Conservation (phyloP, 2,888 invertebrate species). For the Phytoseiulus persimilis region DNA sequence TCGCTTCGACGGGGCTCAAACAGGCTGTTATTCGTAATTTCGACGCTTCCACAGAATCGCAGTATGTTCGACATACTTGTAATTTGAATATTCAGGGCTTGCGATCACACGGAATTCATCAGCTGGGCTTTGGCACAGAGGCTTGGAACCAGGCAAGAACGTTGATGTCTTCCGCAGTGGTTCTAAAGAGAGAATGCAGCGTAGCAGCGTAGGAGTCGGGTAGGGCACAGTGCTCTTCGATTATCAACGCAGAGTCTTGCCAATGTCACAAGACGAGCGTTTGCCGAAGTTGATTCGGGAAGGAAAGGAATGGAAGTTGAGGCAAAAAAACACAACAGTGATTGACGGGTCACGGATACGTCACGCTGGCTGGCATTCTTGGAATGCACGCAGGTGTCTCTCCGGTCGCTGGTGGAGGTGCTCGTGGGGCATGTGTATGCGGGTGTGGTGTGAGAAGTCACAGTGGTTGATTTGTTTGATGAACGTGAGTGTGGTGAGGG, state of each 20-base stretch:
- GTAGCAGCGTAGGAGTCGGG: background rate
- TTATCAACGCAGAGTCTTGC: conserved; percentile 5
- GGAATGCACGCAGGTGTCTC: background rate
- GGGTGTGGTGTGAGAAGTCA: background rate
- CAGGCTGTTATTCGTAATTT: background rate
- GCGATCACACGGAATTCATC: background rate
- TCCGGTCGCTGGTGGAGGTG: background rate
- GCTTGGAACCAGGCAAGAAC: background rate
- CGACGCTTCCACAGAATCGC: background rate
- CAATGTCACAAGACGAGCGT: background rate
- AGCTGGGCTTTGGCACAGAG: conserved; percentile 5
- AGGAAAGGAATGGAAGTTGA: background rate
- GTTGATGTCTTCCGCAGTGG: background rate
- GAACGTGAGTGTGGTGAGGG: background rate
- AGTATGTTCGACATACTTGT: background rate
- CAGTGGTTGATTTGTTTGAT: background rate
- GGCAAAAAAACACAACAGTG: background rate
- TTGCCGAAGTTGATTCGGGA: background rate
- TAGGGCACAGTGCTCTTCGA: background rate
- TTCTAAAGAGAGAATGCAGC: background rate
- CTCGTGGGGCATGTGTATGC: background rate
- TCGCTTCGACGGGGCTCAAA: background rate
- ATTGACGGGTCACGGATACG: background rate
- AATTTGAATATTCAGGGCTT: background rate
- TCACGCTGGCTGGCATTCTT: background rate